phyloP scores from a whole-genome alignment of 2,113 vertebrate genomes.

The Podiceps cristatus region DNA sequence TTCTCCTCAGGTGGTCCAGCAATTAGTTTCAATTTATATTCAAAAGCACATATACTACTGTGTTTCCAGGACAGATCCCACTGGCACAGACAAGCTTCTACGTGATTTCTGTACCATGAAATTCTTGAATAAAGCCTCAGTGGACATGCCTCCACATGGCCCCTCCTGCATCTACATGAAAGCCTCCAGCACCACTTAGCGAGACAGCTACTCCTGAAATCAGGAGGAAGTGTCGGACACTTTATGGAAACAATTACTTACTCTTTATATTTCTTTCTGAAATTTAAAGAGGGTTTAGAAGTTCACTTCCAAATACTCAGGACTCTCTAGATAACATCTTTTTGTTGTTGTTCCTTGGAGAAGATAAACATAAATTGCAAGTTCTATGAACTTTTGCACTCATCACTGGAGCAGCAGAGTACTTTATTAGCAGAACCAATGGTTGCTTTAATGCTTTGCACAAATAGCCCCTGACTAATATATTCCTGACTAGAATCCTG shows the following conservation, averaged over 20 bases:
- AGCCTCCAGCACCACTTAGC: background rate
- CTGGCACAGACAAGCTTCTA: background rate
- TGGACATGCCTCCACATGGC: background rate
- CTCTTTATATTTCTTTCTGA: background rate
- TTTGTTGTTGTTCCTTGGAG: background rate
- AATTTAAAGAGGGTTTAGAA: background rate
- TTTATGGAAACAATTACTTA: background rate
- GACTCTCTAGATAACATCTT: background rate
- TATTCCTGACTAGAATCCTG: slow-evolving; percentile 15
- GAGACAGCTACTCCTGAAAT: background rate
- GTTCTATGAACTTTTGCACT: background rate
- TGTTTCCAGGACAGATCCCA: background rate
- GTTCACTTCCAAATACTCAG: background rate
- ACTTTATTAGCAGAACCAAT: background rate
- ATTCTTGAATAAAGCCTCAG: background rate
- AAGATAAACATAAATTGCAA: background rate
- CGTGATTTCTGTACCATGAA: background rate
- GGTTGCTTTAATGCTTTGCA: slow-evolving; percentile 17
- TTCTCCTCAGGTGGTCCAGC: background rate
- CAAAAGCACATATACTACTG: background rate
- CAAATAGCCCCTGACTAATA: slow-evolving; percentile 68
- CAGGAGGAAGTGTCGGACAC: background rate
- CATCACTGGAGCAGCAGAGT: background rate
- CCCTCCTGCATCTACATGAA: background rate
- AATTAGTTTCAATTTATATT: background rate